Percentiles rank a stretch among this genome's conserved stretches.
Conservation (phyloP, 53 echinoderm and acorn worm genomes). For the Mesocentrotus franciscanus region DNA sequence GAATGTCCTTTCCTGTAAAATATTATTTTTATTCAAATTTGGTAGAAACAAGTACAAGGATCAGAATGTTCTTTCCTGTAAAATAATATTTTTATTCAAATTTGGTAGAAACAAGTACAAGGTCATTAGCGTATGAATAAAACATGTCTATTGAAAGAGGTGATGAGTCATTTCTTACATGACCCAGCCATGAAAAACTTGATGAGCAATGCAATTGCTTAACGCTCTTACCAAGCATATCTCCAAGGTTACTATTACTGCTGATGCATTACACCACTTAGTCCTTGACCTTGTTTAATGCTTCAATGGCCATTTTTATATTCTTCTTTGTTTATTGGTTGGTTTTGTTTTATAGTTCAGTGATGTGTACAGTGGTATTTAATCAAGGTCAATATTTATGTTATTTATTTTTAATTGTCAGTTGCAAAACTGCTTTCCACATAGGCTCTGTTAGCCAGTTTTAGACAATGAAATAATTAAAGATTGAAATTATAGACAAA, state of each 20-base stretch:
- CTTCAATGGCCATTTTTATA: background rate
- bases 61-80: too few relatives aligned
- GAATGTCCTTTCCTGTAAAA: too few relatives aligned
- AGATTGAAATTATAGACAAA: too few relatives aligned
- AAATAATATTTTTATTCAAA: too few relatives aligned
- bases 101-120: background rate
- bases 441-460: too few relatives aligned
- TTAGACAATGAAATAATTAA: too few relatives aligned
- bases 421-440: too few relatives aligned
- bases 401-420: too few relatives aligned
- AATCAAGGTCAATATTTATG: background rate
- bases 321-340: background rate
- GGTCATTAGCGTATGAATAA: background rate
- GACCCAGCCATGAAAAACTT: background rate
- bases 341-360: background rate
- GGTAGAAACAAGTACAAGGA: too few relatives aligned
- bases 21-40: too few relatives aligned
- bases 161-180: background rate
- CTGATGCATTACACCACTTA: background rate
- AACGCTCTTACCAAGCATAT: background rate
- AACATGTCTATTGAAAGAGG: background rate
- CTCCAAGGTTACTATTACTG: background rate
- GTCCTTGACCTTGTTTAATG: background rate
- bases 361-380: background rate
- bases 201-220: background rate